A percentile compares a stretch with the other conserved stretches of the same genome.
Evolutionary conservation across 2,113 vertebrate species (phyloP).

Genomic region (Rhabdornis inornatus): DNA sequence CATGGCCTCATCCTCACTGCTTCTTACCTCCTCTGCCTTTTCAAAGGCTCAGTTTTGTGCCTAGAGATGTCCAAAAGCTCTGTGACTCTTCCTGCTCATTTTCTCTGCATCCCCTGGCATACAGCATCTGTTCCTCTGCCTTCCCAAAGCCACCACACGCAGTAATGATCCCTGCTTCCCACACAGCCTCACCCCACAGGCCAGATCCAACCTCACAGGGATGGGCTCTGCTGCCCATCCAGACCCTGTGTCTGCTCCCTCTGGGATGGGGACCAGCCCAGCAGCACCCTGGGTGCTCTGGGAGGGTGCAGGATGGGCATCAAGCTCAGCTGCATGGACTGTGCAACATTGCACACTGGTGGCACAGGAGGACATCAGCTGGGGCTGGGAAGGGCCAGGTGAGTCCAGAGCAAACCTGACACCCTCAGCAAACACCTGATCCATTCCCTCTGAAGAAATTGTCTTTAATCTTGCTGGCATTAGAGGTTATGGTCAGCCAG

Average conservation of each 20-base stretch:
- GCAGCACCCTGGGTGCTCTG: fast-evolving
- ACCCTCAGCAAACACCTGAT: not conserved
- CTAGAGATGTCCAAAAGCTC: not conserved
- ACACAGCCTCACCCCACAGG: fast-evolving
- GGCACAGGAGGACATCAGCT: not conserved
- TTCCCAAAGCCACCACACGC: not conserved
- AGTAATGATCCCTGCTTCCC: fast-evolving
- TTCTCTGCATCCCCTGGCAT: not conserved
- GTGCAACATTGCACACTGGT: not conserved
- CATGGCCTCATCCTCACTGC: fast-evolving
- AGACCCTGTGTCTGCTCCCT: fast-evolving
- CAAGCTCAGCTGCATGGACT: not conserved
- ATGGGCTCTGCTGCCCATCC: fast-evolving
- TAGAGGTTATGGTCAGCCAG: not conserved
- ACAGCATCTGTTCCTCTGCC: not conserved
- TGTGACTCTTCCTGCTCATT: fast-evolving
- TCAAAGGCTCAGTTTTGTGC: not conserved
- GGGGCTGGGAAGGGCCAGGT: not conserved
- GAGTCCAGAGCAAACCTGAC: not conserved
- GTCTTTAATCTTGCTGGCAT: not conserved
- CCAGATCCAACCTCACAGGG: fast-evolving
- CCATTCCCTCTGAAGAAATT: not conserved
- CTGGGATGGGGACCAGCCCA: not conserved
- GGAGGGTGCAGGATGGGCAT: not conserved
- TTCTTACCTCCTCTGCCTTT: not conserved